Evolutionary conservation across 2,888 invertebrate genomes (phyloP).

Genomic region (Linnaemya tessellans): DNA sequence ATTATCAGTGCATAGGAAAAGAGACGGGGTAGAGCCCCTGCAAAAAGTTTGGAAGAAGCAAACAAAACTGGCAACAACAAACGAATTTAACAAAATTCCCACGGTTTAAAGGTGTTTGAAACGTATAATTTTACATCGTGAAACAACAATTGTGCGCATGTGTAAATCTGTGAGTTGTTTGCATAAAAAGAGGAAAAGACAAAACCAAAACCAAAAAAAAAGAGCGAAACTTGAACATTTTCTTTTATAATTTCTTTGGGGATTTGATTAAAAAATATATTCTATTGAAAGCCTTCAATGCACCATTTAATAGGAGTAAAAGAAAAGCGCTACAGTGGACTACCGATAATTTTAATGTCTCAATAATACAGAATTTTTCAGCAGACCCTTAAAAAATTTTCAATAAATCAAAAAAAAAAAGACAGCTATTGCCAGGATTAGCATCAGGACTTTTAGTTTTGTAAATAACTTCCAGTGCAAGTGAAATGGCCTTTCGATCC

Average conservation of each 20-base stretch:
- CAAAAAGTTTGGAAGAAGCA: constrained; percentile 16
- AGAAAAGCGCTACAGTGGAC: too few species aligned
- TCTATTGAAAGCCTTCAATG: neutral
- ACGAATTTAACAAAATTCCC: constrained; percentile 49
- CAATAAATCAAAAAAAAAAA: too few species aligned
- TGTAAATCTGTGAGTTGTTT: neutral
- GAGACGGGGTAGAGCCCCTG: neutral
- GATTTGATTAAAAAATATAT: constrained; percentile 29
- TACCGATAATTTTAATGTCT: too few species aligned
- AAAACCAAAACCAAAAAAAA: too few species aligned
- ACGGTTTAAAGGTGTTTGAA: constrained; percentile 57
- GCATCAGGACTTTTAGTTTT: too few species aligned
- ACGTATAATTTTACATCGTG: neutral
- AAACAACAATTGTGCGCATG: neutral
- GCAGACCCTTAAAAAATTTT: too few species aligned
- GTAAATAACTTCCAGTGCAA: too few species aligned
- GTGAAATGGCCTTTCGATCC: too few species aligned
- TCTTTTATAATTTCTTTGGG: constrained; percentile 49
- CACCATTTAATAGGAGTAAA: neutral
- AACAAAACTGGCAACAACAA: constrained; percentile 9
- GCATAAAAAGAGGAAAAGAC: constrained; percentile 17
- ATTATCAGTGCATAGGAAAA: constrained; percentile 56
- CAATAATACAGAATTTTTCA: too few species aligned
- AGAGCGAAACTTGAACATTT: too few species aligned
- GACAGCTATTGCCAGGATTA: too few species aligned